phyloP scores from a whole-genome alignment of 2,888 invertebrate genomes.

The Dryadula phaetusa region DNA sequence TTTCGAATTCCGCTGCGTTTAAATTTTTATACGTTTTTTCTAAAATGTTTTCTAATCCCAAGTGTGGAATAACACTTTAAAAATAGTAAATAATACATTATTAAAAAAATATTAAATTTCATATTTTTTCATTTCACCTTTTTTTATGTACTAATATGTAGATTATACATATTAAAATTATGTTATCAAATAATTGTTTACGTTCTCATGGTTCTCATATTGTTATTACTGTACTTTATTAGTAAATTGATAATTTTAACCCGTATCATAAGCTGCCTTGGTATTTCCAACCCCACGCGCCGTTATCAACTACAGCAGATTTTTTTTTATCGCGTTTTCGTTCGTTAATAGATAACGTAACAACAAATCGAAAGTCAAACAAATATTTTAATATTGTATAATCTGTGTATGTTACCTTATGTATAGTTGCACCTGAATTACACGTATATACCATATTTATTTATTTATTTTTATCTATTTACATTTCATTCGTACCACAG shows the following conservation, averaged over 20 bases:
- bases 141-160: too few species aligned
- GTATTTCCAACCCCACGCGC: conserved; percentile 23
- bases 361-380: neutral
- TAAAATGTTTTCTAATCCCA: too few species aligned
- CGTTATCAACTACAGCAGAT: conserved; percentile 8
- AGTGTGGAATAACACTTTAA: too few species aligned
- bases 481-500: too few species aligned
- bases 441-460: too few species aligned
- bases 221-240: conserved; percentile 6
- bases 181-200: conserved; percentile 1
- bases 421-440: neutral
- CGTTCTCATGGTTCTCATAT: neutral
- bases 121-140: too few species aligned
- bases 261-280: conserved; percentile 15
- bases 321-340: conserved; percentile 28
- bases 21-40: too few species aligned
- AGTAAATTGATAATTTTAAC: conserved; percentile 21
- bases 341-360: conserved; percentile 22
- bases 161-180: neutral
- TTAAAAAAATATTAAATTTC: too few species aligned
- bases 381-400: conserved; percentile 17
- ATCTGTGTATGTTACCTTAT: conserved; percentile 13
- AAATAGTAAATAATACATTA: too few species aligned
- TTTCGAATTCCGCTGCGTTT: too few species aligned
- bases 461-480: too few species aligned